These are phyloP conservation scores for Hyperopisus bebe DNA, from an alignment of 2,113 vertebrate species.

Conservation along the genomic window DNA sequence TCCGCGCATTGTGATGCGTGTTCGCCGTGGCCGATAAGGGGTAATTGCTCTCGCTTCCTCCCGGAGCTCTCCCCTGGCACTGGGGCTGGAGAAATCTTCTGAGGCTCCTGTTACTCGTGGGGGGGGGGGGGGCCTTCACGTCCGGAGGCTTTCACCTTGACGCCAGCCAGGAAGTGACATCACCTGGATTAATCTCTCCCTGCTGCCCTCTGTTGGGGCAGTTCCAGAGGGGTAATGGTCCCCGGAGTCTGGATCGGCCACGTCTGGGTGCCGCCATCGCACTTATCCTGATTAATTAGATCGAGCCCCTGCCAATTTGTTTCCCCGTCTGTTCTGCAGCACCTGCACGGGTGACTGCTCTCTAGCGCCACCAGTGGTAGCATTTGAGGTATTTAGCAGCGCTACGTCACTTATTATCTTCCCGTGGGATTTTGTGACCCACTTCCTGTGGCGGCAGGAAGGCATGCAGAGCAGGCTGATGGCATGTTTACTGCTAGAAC, in stretches of 20 bases:
- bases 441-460: slow-evolving; percentile 17
- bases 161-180: slow-evolving; percentile 42
- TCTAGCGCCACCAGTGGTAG: not conserved
- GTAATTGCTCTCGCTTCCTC: slow-evolving; percentile 49
- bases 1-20: slow-evolving; percentile 44
- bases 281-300: slow-evolving; percentile 24
- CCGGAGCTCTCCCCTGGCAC: slow-evolving; percentile 40
- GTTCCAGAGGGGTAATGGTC: not conserved
- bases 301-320: slow-evolving; percentile 16
- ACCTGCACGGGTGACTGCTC: not conserved
- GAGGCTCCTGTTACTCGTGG: slow-evolving; percentile 39
- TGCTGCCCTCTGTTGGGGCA: slow-evolving; percentile 34
- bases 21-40: slow-evolving; percentile 47
- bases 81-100: slow-evolving; percentile 39
- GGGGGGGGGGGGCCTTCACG: slow-evolving; percentile 40
- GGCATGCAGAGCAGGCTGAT: not conserved
- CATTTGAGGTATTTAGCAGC: slow-evolving; percentile 4
- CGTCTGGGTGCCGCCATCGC: not conserved
- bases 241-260: not conserved
- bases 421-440: slow-evolving; percentile 31
- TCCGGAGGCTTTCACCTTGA: slow-evolving; percentile 47
- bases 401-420: slow-evolving; percentile 20
- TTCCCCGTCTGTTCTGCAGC: not conserved
- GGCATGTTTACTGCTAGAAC: not conserved
- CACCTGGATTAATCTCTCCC: slow-evolving; percentile 41